phyloP scores from a whole-genome alignment of 2,888 invertebrate genomes.

The Digitonthophagus gazella region DNA sequence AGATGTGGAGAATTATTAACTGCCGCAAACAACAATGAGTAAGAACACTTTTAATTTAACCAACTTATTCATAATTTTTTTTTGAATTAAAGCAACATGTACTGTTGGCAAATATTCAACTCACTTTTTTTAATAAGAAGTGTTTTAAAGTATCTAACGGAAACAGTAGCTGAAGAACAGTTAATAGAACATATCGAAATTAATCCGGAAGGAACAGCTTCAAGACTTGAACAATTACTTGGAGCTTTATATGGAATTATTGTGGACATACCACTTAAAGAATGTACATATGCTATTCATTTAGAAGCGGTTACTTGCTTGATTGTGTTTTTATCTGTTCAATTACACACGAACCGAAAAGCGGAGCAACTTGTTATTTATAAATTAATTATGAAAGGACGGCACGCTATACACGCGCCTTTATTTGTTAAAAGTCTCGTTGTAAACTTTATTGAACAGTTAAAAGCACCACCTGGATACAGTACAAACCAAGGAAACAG shows the following conservation, averaged over 20 bases:
- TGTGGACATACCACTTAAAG: slow-evolving; percentile 78
- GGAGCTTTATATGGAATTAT: slow-evolving; percentile 75
- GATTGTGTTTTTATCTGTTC: slow-evolving; percentile 84
- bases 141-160: slow-evolving; percentile 83
- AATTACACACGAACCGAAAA: slow-evolving; percentile 68
- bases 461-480: slow-evolving; percentile 67
- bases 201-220: slow-evolving; percentile 47
- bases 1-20: slow-evolving; percentile 80
- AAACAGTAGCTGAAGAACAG: slow-evolving; percentile 86
- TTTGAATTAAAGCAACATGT: slow-evolving; percentile 60
- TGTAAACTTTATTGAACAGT: slow-evolving; percentile 69
- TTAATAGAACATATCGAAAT: slow-evolving; percentile 79
- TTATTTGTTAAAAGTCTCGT: slow-evolving; percentile 77
- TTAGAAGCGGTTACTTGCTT: slow-evolving; percentile 86
- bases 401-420: slow-evolving; percentile 72
- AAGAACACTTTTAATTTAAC: slow-evolving; percentile 44
- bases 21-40: slow-evolving; percentile 88
- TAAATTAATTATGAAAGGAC: slow-evolving; percentile 66
- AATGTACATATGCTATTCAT: slow-evolving; percentile 81
- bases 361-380: slow-evolving; percentile 70
- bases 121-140: slow-evolving; percentile 86
- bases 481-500: slow-evolving; percentile 64
- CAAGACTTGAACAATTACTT: slow-evolving; percentile 68
- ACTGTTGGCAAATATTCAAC: slow-evolving; percentile 94
- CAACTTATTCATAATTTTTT: background rate